These are phyloP conservation scores for Oncopodura yosiiana DNA, from an alignment of 1,140 invertebrate genomes.

Conservation along the genomic window DNA sequence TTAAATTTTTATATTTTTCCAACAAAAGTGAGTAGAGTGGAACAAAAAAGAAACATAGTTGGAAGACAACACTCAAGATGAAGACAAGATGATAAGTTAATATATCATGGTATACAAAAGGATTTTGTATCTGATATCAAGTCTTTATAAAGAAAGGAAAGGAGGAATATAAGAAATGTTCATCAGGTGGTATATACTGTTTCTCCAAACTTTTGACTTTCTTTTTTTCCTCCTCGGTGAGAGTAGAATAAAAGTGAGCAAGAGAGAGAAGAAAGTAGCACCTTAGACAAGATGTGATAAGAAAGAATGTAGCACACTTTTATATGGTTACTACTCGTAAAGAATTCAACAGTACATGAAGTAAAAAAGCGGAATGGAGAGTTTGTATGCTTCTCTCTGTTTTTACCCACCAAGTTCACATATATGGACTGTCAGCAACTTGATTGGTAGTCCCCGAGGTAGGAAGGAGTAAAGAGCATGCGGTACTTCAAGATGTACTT, in stretches of 20 bases:
- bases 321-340: no score
- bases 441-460: constrained; percentile 23
- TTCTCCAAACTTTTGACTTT: constrained; percentile 1
- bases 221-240: background rate
- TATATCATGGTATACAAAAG: constrained; percentile 10
- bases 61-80: background rate
- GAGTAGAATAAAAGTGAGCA: background rate
- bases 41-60: no score
- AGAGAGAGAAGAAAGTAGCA: background rate
- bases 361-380: no score
- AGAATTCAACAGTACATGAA: no score
- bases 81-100: constrained; percentile 11
- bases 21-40: no score
- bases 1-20: no score
- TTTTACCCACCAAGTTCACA: no score
- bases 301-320: no score
- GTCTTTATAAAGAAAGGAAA: no score
- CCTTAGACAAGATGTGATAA: constrained; percentile 2
- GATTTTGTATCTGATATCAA: constrained; percentile 2
- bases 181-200: constrained; percentile 11
- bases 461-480: constrained; percentile 12
- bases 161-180: constrained; percentile 10
- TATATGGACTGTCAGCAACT: constrained; percentile 22
- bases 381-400: no score
- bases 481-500: constrained; percentile 5